phyloP scores from a whole-genome alignment of 2,797 vertebrate genomes.

The Masticophis lateralis region DNA sequence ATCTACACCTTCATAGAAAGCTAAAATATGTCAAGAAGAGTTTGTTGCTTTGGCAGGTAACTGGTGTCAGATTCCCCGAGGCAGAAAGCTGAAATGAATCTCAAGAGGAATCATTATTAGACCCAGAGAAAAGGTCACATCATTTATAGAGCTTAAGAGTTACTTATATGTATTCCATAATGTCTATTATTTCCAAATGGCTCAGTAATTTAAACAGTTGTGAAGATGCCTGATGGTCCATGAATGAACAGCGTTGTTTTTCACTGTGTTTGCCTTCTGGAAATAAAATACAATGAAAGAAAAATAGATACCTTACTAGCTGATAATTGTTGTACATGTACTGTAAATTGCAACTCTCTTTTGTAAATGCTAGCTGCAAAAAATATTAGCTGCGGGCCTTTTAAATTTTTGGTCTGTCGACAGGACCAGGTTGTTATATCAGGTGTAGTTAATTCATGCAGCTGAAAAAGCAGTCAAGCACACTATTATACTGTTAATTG shows the following conservation, averaged over 20 bases:
- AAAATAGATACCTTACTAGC: slow-evolving; percentile 34
- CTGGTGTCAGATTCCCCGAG: slow-evolving; percentile 25
- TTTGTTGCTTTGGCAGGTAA: not conserved
- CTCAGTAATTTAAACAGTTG: slow-evolving; percentile 30
- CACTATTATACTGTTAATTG: slow-evolving; percentile 15
- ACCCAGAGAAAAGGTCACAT: slow-evolving; percentile 21
- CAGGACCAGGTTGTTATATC: slow-evolving; percentile 13
- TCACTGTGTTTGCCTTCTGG: not conserved
- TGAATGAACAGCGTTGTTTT: slow-evolving; percentile 10
- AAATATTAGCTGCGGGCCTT: slow-evolving; percentile 1
- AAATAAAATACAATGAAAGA: slow-evolving; percentile 16
- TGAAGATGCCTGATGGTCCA: slow-evolving; percentile 17
- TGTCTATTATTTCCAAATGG: slow-evolving; percentile 15
- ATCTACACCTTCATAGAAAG: slow-evolving; percentile 4
- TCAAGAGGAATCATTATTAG: slow-evolving; percentile 31
- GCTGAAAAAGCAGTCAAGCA: not conserved
- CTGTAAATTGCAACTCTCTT: not conserved
- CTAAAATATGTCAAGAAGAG: not conserved
- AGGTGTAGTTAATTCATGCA: slow-evolving; percentile 5
- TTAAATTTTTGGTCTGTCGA: not conserved
- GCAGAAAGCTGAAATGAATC: slow-evolving; percentile 28
- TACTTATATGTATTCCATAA: not conserved
- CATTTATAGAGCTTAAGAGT: slow-evolving; percentile 28
- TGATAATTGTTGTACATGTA: slow-evolving; percentile 12
- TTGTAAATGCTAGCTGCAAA: not conserved